Percentiles rank a stretch among this genome's conserved stretches.
These are phyloP conservation scores for Seriola aureovittata DNA, from an alignment of 2,113 vertebrate species.

Conservation along the genomic window DNA sequence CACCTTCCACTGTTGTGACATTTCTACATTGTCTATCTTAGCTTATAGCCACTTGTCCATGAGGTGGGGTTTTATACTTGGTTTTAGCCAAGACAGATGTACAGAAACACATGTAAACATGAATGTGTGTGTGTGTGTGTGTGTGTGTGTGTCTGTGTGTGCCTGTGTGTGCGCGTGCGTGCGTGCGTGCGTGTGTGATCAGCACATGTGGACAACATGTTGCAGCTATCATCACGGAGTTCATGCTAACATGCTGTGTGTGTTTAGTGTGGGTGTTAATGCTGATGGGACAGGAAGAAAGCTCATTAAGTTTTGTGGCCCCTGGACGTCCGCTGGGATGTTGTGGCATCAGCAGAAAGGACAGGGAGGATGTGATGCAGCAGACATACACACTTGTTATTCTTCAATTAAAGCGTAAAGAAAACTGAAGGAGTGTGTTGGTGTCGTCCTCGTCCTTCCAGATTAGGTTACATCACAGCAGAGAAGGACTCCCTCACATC, in stretches of 20 bases:
- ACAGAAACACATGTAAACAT: not conserved
- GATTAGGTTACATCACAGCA: slow-evolving; percentile 43
- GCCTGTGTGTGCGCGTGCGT: too few relatives aligned
- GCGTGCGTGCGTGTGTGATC: too few relatives aligned
- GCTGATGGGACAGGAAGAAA: slow-evolving; percentile 52
- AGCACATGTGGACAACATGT: too few relatives aligned
- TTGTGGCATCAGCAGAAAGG: slow-evolving; percentile 59
- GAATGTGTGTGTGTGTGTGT: too few relatives aligned
- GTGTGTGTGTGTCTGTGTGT: too few relatives aligned
- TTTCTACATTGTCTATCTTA: too few relatives aligned
- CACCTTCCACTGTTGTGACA: too few relatives aligned
- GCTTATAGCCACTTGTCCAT: not conserved
- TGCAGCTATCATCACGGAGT: too few relatives aligned
- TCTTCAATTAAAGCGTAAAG: slow-evolving; percentile 74
- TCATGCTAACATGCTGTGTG: too few relatives aligned
- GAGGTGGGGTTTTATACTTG: not conserved
- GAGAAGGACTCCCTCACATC: slow-evolving; percentile 11
- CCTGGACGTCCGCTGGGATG: not conserved
- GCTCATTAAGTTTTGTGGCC: slow-evolving; percentile 46
- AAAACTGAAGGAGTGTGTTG: slow-evolving; percentile 22
- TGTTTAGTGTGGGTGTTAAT: slow-evolving; percentile 26
- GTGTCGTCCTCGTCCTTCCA: slow-evolving; percentile 14
- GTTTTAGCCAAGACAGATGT: not conserved
- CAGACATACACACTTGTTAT: slow-evolving; percentile 65
- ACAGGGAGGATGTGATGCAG: slow-evolving; percentile 50